phyloP scores from a whole-genome alignment of 2,797 vertebrate genomes.

The Notamacropus eugenii region DNA sequence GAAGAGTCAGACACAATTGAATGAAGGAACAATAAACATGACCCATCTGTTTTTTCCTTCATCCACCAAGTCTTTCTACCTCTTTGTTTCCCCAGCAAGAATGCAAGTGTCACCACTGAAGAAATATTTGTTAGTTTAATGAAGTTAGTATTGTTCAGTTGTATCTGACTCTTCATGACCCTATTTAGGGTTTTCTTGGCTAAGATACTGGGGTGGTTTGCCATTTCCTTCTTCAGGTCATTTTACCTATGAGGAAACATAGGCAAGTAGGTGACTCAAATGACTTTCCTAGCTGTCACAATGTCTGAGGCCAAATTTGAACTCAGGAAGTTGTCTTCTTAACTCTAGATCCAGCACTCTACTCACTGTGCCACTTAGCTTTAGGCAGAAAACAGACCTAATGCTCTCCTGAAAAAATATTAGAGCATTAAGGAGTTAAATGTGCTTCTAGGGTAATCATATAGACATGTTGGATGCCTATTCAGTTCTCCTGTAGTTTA shows the following conservation, averaged over 20 bases:
- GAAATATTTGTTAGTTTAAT: no score
- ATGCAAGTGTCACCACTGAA: no score
- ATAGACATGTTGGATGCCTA: constrained; percentile 49
- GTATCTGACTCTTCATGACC: no score
- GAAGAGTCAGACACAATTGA: no score
- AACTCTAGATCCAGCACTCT: no score
- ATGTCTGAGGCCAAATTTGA: not conserved
- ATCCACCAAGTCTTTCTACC: no score
- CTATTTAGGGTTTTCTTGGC: not conserved
- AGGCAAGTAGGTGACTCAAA: not conserved
- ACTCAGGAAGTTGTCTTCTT: not conserved
- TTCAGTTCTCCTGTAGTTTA: constrained; percentile 52
- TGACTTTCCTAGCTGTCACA: not conserved
- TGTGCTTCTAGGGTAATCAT: constrained; percentile 48
- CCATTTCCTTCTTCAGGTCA: not conserved
- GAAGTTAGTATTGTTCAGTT: no score
- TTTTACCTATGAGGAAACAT: not conserved
- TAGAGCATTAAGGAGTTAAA: constrained; percentile 44
- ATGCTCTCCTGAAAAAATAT: not conserved
- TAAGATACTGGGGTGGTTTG: not conserved
- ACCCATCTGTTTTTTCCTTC: no score
- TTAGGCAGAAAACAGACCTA: not conserved
- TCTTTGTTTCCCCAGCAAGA: no score
- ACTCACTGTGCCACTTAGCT: not conserved
- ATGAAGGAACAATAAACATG: no score